Percentiles rank a stretch among this genome's conserved stretches.
These are phyloP conservation scores for Synanthedon myopaeformis DNA, from an alignment of 2,888 invertebrate species.

Conservation along the genomic window DNA sequence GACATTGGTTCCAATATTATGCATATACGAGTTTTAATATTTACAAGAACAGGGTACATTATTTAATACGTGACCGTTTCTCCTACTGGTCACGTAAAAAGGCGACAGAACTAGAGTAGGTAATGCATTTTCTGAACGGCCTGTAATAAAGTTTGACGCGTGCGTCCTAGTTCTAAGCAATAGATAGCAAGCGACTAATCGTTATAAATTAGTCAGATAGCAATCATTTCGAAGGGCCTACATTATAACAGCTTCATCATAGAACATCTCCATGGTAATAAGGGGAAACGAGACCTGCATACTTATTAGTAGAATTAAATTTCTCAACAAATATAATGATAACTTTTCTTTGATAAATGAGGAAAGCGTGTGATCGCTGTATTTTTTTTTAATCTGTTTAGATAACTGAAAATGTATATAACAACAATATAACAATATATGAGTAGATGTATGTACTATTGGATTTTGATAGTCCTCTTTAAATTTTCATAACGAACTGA, in stretches of 20 bases:
- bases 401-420: no score
- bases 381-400: no score
- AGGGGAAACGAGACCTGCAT: not conserved
- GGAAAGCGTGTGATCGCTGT: no score
- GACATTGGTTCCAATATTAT: no score
- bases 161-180: slow-evolving; percentile 26
- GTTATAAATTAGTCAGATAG: slow-evolving; percentile 28
- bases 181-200: slow-evolving; percentile 35
- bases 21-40: no score
- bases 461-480: no score
- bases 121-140: slow-evolving; percentile 7
- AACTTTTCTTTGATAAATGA: no score
- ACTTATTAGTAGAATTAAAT: not conserved
- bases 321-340: no score
- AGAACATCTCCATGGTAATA: not conserved
- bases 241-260: not conserved
- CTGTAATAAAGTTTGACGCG: slow-evolving; percentile 30
- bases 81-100: slow-evolving; percentile 27
- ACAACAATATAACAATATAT: no score
- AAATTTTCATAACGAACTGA: no score
- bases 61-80: not conserved
- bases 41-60: no score
- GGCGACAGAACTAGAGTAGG: slow-evolving; percentile 14
- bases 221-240: not conserved
- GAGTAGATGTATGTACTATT: no score